Conservation (phyloP, 2,888 invertebrate genomes). For the Rhodophaea formosa region DNA sequence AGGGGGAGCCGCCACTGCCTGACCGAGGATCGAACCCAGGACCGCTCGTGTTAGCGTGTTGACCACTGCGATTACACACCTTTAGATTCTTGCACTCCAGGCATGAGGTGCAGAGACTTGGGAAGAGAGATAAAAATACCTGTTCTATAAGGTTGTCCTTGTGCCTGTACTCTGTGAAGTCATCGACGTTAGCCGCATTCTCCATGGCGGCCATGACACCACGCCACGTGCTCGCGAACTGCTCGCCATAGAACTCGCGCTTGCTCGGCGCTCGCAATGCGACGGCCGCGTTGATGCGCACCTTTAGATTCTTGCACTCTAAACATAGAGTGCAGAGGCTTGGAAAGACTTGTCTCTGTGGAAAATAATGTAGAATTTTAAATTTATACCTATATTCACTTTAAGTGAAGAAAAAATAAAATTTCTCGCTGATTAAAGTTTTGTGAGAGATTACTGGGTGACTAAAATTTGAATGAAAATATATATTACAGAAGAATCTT, state of each 20-base stretch:
- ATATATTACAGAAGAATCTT: too few species aligned
- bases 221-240: conserved; percentile 84
- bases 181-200: conserved; percentile 88
- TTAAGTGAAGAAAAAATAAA: too few species aligned
- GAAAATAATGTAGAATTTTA: conserved; percentile 17
- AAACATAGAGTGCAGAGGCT: conserved; percentile 84
- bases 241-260: conserved; percentile 83
- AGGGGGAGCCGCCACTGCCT: too few species aligned
- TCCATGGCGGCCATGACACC: conserved; percentile 87
- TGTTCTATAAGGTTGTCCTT: conserved; percentile 93
- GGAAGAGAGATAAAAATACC: conserved; percentile 74
- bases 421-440: too few species aligned
- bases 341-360: conserved; percentile 83
- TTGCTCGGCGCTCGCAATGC: conserved; percentile 84
- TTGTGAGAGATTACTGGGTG: too few species aligned
- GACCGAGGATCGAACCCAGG: too few species aligned
- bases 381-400: too few species aligned
- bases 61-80: too few species aligned
- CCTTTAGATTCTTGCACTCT: conserved; percentile 92
- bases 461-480: too few species aligned
- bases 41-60: too few species aligned
- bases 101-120: too few species aligned
- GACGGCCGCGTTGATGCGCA: conserved; percentile 91
- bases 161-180: conserved; percentile 92
- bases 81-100: too few species aligned